Evolutionary conservation across 2,888 invertebrate genomes (phyloP), one percentile per base, ranked within the genome.

Genomic region (Drosophila affinis): DNA sequence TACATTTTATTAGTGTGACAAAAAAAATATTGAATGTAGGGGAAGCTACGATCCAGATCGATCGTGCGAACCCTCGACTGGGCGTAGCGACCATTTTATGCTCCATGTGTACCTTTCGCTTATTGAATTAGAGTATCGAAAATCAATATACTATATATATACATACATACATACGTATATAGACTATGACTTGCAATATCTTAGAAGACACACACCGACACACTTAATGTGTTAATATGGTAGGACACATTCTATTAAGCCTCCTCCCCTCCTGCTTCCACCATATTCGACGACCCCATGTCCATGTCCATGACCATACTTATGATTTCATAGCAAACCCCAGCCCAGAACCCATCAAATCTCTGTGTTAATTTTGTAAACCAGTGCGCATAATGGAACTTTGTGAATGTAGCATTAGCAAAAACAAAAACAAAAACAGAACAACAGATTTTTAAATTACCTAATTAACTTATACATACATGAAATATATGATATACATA

Each of bases 51-150:
- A 51, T 47, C 58, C 32, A 72, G 54, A 55, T 34, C 67, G 59
- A 69, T 12, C 10, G 32, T 10, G 10, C 32, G 10, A 67, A 21
- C 45, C 46, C 48, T 52, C 49, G 67, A 65, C 18, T 64, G 51
- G 49, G 45, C 68, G 75, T 68, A 70, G 77, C 75, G 34, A 54
- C 72, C 84, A 67, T 88, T 87, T 79, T 83, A 88, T 87, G 87
- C 90, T 88, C 89, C 90, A 88, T 88, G 84, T 88, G 88, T 89
- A 88, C 88, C 88, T 88, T 89, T 86, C 82, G 83, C 86, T 80
- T 87, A 87, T 81, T 81, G 73, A 87, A 78, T 73, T 86, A 78
- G 77, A 75, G 72, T 78, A 81, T 72, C 73, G 55, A 39, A 78
- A 73, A 77, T 72, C 61, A 48, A 61, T 54, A 61, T 68, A 39